These are phyloP conservation scores for Julus scanicus DNA, from an alignment of 2,888 invertebrate species.

Conservation along the genomic window DNA sequence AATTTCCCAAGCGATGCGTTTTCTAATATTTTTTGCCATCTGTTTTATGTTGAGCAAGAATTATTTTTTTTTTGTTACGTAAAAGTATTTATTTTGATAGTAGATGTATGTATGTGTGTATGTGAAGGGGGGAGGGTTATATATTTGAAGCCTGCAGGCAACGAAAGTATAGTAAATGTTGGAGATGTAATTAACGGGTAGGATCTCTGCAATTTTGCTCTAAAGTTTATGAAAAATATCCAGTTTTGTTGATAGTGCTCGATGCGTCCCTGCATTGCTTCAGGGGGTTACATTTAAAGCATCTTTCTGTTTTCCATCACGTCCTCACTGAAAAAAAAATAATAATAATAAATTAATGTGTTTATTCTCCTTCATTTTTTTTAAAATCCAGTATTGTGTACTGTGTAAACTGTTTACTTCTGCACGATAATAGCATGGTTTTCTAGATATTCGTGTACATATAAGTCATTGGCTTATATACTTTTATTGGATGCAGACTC, in stretches of 20 bases:
- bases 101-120: background rate
- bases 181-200: background rate
- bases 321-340: background rate
- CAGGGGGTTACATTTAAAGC: background rate
- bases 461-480: background rate
- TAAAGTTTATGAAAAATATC: background rate
- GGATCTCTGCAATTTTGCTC: background rate
- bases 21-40: constrained; percentile 24
- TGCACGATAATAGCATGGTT: background rate
- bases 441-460: no score
- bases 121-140: background rate
- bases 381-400: background rate
- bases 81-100: constrained; percentile 11
- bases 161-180: background rate
- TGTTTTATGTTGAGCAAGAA: background rate
- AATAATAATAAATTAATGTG: background rate
- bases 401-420: background rate
- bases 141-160: background rate
- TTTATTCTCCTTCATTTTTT: background rate
- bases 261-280: background rate
- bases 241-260: background rate
- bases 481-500: no score
- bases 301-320: background rate
- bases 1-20: constrained; percentile 37
- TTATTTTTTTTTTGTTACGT: background rate